These are phyloP conservation scores for Hycleus phaleratus DNA, from an alignment of 1,140 invertebrate species.

Conservation along the genomic window DNA sequence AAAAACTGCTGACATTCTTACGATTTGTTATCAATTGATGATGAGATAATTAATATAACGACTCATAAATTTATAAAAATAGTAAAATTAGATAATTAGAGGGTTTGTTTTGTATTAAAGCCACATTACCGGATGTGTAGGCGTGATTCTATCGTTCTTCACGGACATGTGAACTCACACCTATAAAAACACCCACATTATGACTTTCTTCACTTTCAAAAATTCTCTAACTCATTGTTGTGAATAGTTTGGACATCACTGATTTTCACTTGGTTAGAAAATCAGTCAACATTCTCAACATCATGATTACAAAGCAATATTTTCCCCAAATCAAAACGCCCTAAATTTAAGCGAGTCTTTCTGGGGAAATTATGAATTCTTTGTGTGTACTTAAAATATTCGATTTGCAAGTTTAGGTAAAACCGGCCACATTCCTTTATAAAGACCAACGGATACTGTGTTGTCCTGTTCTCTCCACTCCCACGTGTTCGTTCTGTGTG, in stretches of 20 bases:
- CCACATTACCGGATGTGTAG: constrained; percentile 4
- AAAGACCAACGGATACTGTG: constrained; percentile 19
- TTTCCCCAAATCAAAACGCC: too few species aligned
- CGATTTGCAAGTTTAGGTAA: constrained; percentile 29
- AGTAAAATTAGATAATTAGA: constrained; percentile 1
- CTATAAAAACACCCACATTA: constrained; percentile 5
- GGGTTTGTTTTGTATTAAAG: background rate
- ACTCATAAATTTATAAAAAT: constrained; percentile 1
- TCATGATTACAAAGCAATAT: too few species aligned
- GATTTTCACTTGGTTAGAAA: too few species aligned
- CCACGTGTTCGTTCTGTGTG: background rate
- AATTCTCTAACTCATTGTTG: too few species aligned
- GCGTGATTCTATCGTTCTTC: constrained; percentile 10
- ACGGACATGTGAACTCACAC: constrained; percentile 15
- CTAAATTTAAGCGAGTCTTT: too few species aligned
- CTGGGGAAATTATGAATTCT: too few species aligned
- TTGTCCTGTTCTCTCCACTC: constrained; percentile 15
- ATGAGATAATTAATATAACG: too few species aligned
- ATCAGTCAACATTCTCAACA: too few species aligned
- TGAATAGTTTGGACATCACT: too few species aligned
- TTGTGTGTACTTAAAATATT: constrained; percentile 15
- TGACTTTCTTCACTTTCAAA: constrained; percentile 7
- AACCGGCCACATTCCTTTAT: constrained; percentile 26
- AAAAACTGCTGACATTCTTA: background rate
- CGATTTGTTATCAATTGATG: too few species aligned